These are phyloP conservation scores for Schrankia costaestrigalis DNA, from an alignment of 2,888 invertebrate genomes.

Conservation along the genomic window DNA sequence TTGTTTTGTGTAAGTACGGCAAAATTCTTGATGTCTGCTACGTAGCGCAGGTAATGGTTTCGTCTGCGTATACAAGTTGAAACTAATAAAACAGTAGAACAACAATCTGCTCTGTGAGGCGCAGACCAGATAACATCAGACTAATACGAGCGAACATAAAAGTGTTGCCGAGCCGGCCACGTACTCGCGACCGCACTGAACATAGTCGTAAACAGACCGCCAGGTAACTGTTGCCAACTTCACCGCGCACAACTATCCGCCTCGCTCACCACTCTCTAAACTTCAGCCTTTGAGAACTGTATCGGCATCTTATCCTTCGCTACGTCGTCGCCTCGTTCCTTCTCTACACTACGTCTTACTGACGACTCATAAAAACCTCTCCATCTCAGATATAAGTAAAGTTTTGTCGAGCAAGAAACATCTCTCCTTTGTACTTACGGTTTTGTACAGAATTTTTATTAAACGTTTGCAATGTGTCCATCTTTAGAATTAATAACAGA, in stretches of 20 bases:
- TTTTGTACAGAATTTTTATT: constrained; percentile 2
- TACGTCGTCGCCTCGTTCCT: constrained; percentile 6
- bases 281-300: constrained; percentile 12
- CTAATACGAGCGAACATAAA: too few relatives aligned
- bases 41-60: too few relatives aligned
- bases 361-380: constrained; percentile 11
- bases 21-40: too few relatives aligned
- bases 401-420: constrained; percentile 14
- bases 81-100: too few relatives aligned
- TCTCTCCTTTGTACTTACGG: constrained; percentile 1
- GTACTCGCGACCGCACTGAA: too few relatives aligned
- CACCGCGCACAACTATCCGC: constrained; percentile 4
- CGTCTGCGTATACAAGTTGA: too few relatives aligned
- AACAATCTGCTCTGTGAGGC: too few relatives aligned
- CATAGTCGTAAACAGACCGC: too few relatives aligned
- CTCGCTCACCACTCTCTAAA: constrained; percentile 14
- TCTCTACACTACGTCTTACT: constrained; percentile 11
- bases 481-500: constrained; percentile 1
- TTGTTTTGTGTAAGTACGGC: too few relatives aligned
- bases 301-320: constrained; percentile 4
- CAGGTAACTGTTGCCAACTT: too few relatives aligned
- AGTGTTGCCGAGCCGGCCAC: too few relatives aligned
- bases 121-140: too few relatives aligned
- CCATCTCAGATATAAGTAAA: constrained; percentile 15
- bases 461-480: background rate